Evolutionary conservation across 2,888 invertebrate species (phyloP), one percentile per base, ranked within the genome.

Genomic region (Elmis aenea): DNA sequence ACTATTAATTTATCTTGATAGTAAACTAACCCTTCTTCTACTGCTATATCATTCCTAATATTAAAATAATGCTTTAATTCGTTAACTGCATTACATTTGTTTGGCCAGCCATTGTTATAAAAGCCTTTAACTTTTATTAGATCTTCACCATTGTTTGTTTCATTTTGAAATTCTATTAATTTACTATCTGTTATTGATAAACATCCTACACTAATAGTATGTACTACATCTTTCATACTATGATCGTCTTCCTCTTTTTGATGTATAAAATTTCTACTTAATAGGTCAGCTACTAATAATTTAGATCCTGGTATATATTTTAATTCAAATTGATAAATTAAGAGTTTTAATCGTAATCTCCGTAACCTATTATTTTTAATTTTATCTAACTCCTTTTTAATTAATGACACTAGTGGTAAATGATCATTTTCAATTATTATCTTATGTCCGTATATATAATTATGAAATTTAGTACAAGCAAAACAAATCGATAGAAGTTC

Each of bases 401-500:
- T n/a, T n/a, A n/a, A n/a, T n/a, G n/a, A 10, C 11, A 48, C 45
- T 22, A 62, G 35, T 2, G 61, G 60, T 35, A 57, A 55, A 31
- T 62, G 63, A 41, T 57, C 44, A 2, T 44, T 46, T 16, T 59
- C 43, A 4, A 62, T 47, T 6, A 38, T 20, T 3, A 58, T 33
- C 27, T 39, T 35, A 28, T 44, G 37, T 2, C 58, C 58, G 51
- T 51, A 60, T n/a, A 60, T 45, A 39, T 54, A 61, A 30, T 56
- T 55, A 29, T 55, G 51, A 43, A 61, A 61, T 37, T 54, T 57
- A 25, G 46, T 31, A 32, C 51, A 53, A 2, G 51, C 55, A 42
- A 58, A 59, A 3, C 41, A 44, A 22, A 62, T 57, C 1, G 57
- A 57, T 10, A 61, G 29, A 2, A 54, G 29, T 33, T 62, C 59